A percentile compares a stretch with the other conserved stretches of the same genome.
Evolutionary conservation across 2,888 invertebrate species (phyloP).

Genomic region (Prenolepis imparis): DNA sequence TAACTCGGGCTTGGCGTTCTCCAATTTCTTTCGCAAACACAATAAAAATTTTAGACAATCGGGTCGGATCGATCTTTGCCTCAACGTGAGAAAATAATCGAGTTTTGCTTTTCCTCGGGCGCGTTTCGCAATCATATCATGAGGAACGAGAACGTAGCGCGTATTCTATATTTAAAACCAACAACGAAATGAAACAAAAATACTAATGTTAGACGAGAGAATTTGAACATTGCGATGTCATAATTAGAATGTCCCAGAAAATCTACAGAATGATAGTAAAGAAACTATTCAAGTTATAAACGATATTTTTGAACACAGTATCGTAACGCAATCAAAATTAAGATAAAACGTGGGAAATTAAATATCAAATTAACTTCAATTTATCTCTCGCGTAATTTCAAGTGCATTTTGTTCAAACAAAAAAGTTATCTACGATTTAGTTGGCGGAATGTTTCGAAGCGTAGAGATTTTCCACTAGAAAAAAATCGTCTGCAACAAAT

Average conservation of each 20-base stretch:
- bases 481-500: neutral
- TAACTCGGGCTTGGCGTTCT: constrained; percentile 23
- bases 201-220: constrained; percentile 22
- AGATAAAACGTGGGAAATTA: neutral
- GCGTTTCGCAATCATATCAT: constrained; percentile 41
- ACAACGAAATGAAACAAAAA: constrained; percentile 55
- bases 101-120: constrained; percentile 39
- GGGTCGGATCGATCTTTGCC: constrained; percentile 30
- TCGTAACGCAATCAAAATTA: neutral
- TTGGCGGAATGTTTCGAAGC: neutral
- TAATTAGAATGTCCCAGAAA: neutral
- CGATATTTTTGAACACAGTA: neutral
- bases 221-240: neutral
- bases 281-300: neutral
- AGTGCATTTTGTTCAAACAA: neutral
- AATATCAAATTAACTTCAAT: constrained; percentile 1
- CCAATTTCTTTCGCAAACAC: constrained; percentile 36
- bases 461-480: neutral
- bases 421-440: neutral
- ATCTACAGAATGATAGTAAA: neutral
- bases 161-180: constrained; percentile 36
- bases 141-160: neutral
- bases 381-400: constrained; percentile 13
- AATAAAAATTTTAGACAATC: constrained; percentile 51
- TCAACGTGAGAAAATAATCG: constrained; percentile 49